These are phyloP conservation scores for Pseudopleuronectes americanus DNA, from an alignment of 2,797 vertebrate species.

Conservation along the genomic window DNA sequence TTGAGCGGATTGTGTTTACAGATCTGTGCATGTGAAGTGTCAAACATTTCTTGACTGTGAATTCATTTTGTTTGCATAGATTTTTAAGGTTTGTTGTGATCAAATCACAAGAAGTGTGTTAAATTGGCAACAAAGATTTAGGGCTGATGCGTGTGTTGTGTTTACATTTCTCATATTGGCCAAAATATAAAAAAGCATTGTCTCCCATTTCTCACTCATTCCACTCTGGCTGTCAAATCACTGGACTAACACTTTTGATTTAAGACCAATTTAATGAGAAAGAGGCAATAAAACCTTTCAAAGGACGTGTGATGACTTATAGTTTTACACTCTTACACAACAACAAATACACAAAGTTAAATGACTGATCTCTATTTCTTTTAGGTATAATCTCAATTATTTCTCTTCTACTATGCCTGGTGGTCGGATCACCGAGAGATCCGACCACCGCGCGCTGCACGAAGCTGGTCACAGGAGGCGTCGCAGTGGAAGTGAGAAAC, in stretches of 20 bases:
- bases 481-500: too few species aligned
- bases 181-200: slow-evolving; percentile 18
- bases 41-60: slow-evolving; percentile 41
- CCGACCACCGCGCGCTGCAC: too few species aligned
- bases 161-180: slow-evolving; percentile 57
- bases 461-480: too few species aligned
- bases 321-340: too few species aligned
- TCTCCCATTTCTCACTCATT: slow-evolving; percentile 59
- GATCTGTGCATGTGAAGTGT: slow-evolving; percentile 15
- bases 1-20: slow-evolving; percentile 37
- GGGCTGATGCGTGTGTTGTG: slow-evolving; percentile 53
- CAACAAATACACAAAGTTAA: too few species aligned
- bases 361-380: too few species aligned
- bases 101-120: slow-evolving; percentile 20
- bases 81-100: slow-evolving; percentile 37
- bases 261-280: slow-evolving; percentile 62
- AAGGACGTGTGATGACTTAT: not conserved
- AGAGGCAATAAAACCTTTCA: slow-evolving; percentile 72
- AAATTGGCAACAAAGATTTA: slow-evolving; percentile 6
- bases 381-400: too few species aligned
- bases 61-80: slow-evolving; percentile 19
- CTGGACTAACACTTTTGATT: slow-evolving; percentile 64
- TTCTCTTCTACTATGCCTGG: too few species aligned
- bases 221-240: slow-evolving; percentile 53
- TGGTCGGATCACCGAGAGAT: too few species aligned